Base-by-base conservation (phyloP, 2,888 invertebrate genomes). In the Listrodromus nycthemerus region DNA sequence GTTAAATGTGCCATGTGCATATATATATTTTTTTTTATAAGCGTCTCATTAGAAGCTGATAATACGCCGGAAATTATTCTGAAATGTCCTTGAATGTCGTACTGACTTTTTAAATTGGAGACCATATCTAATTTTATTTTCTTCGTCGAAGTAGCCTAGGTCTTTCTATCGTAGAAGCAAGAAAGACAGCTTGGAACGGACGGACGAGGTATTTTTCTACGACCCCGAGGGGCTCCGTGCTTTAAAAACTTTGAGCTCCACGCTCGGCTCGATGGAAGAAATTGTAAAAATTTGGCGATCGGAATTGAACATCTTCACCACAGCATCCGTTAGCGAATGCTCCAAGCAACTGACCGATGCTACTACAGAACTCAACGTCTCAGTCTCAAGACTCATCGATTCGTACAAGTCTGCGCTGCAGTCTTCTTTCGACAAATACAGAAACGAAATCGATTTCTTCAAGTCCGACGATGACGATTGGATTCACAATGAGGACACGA, bases 201-300 rank as follows among this genome's bases (percentile, higher is more conserved):
- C 82, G 8, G 82, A 82, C 52, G 37, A 55, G 19, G 21, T 61
- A n/a, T 87, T 87, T 73, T 52, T 86, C 10, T 80, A 78, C 55
- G 80, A 45, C 41, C 50, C 84, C 5, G 82, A 84, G 19, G 87
- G 86, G 5, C 76, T 82, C 37, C 48, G 78, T 0, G 80, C 82
- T n/a, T 69, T 87, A 3, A 83, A 76, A 21, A 78, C 81, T 2
- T 61, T 88, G 19, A 85, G 24, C 10, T 78, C 76, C 0, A 76
- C 82, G 30, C 69, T 84, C 7, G 71, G 27, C 21, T 13, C 73
- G 0, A 73, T 86, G 10, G 58, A 82, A 2, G 82, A 82, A 41
- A 58, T 37, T 1, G 69, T 87, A 1, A 61, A 65, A 37, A 70
- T 65, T 6, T 84, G 77, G 21, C 65, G 80, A 41, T 84, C 86